Conservation (phyloP, 2,113 vertebrate genomes). For the Larimichthys polyactis region DNA sequence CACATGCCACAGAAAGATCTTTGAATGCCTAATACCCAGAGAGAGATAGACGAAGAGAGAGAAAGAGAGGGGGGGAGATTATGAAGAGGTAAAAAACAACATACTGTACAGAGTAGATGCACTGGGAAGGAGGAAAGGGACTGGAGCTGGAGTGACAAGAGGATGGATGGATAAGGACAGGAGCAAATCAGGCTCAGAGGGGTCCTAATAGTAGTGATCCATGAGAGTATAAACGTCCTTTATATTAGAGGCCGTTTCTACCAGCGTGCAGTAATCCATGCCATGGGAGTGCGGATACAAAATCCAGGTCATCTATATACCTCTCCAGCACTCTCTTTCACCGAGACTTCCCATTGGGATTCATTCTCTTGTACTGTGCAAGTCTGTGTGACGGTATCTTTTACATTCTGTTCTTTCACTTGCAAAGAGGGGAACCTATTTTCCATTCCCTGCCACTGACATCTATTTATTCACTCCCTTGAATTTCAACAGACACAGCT, state of each 20-base stretch:
- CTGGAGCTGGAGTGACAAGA: conserved; percentile 51
- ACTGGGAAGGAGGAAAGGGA: conserved; percentile 43
- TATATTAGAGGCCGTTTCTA: conserved; percentile 58
- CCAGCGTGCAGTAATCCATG: conserved; percentile 63
- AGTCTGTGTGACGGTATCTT: conserved; percentile 62
- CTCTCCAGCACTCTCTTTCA: conserved; percentile 45
- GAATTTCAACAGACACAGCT: conserved; percentile 38
- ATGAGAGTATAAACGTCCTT: conserved; percentile 62
- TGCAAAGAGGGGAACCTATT: conserved; percentile 60
- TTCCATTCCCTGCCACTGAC: conserved; percentile 63
- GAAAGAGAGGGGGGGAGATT: conserved; percentile 63
- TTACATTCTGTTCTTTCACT: conserved; percentile 68
- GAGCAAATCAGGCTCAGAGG: conserved; percentile 70
- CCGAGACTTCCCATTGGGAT: conserved; percentile 70
- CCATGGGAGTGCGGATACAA: conserved; percentile 57
- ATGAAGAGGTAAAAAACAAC: conserved; percentile 46
- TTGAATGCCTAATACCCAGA: conserved; percentile 79
- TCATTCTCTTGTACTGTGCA: conserved; percentile 62
- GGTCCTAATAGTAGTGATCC: conserved; percentile 67
- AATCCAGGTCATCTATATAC: conserved; percentile 79
- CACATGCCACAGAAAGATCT: conserved; percentile 79
- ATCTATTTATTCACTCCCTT: conserved; percentile 71
- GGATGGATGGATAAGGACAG: conserved; percentile 66
- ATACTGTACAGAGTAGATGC: background rate
- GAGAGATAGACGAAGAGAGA: conserved; percentile 56